Percentiles rank a stretch among this genome's conserved stretches.
These are phyloP conservation scores for Apis dorsata DNA, from an alignment of 1,140 invertebrate genomes.

Conservation along the genomic window DNA sequence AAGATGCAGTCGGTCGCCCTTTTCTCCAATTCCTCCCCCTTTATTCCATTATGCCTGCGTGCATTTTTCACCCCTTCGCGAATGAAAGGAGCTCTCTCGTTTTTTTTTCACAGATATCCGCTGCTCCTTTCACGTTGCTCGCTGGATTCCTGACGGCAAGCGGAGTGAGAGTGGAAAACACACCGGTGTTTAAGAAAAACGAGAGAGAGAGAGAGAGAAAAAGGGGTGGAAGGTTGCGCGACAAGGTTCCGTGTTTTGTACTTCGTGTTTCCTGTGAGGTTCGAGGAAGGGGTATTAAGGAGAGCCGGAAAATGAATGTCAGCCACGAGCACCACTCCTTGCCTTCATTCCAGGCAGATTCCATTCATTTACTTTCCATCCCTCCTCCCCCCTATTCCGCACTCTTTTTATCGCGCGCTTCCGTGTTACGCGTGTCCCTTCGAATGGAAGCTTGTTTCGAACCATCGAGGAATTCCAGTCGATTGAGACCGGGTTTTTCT, in stretches of 20 bases:
- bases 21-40: slow-evolving; percentile 30
- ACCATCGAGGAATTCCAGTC: not conserved
- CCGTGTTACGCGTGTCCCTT: slow-evolving; percentile 6
- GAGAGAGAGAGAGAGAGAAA: not conserved
- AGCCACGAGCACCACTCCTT: slow-evolving; percentile 45
- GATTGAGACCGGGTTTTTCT: no score
- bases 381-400: not conserved
- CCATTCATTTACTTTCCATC: slow-evolving; percentile 36
- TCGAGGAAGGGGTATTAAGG: slow-evolving; percentile 21
- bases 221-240: not conserved
- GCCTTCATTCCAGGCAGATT: slow-evolving; percentile 26
- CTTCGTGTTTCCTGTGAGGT: not conserved
- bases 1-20: slow-evolving; percentile 33
- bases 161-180: not conserved
- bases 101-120: not conserved
- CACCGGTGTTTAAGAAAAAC: not conserved
- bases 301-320: slow-evolving; percentile 48
- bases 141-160: slow-evolving; percentile 10
- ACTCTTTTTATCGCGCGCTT: slow-evolving; percentile 35
- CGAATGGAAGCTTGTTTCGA: not conserved
- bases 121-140: slow-evolving; percentile 47
- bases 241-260: slow-evolving; percentile 23
- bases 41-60: slow-evolving; percentile 53
- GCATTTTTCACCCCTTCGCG: slow-evolving; percentile 8
- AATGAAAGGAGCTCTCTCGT: slow-evolving; percentile 40